Evolutionary conservation across 2,113 vertebrate species (phyloP), one percentile per base, ranked within the genome.

Genomic region (Neoarius graeffei): DNA sequence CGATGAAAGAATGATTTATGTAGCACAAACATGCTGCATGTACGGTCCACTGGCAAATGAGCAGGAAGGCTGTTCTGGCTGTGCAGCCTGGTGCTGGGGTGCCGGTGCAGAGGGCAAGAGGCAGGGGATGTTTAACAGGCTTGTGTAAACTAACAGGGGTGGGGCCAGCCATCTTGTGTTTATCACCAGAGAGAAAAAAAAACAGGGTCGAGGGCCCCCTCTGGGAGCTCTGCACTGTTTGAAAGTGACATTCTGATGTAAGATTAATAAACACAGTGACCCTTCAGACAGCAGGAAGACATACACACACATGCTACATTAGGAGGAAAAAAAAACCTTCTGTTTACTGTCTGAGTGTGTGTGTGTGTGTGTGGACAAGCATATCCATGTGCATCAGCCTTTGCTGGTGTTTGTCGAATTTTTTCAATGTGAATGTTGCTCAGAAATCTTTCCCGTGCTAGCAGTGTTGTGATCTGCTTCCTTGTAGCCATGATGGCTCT

Each of bases 1-100:
- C 56, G 88, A 90, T 91, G 91, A 92, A 91, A 92, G 91, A 91
- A 90, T 92, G 91, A 92, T 92, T 92, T 91, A 92, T 91, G 89
- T 86, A 85, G 66, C 83, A 87, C 66, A 91, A 92, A 92, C 86
- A 91, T 14, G 9, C 66, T n/a, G 52, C 59, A 66, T 60, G 85
- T 80, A 90, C 1, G 66, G 54, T 83, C 69, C 4, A 67, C 85
- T 89, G 73, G 86, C 52, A 64, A 85, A 85, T 35, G 86, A 87
- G 89, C 85, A 25, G 76, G 81, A 71, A 82, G 88, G 87, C 86
- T 87, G 88, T 90, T 89, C 90, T 89, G 69, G 82, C 89, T 87
- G 83, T 84, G 50, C 83, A 60, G 76, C 69, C 82, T 76, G 81
- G 87, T 85, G 71, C 74, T 73, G 71, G 77, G 73, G 79, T 87